Evolutionary conservation across 1,140 invertebrate species (phyloP), one percentile per base, ranked within the genome.

Genomic region (Euwallacea similis): DNA sequence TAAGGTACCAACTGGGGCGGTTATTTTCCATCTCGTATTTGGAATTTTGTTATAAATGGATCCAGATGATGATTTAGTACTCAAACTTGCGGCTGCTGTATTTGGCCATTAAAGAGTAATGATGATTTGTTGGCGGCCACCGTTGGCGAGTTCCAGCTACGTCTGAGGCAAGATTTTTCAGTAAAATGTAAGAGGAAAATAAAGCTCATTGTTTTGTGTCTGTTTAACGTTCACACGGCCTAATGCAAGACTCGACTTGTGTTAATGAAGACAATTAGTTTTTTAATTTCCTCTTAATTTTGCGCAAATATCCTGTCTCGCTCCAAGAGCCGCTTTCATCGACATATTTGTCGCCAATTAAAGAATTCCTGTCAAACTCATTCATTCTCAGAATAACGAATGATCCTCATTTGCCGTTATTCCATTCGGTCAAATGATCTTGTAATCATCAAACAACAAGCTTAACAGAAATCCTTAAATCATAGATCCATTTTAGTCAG

Each of bases 271-370:
- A 64, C 60, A 47, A 62, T 62, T 62, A 64, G 21, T 33, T 10
- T 11, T 64, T 64, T 21, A 64, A 53, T 64, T 53, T 64, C 46
- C 62, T 64, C 53, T 53, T 11, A 64, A 53, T 53, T 64, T 64
- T 53, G 62, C 62, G 62, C 46, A 50, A 64, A 64, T 64, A 64
- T 64, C 62, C 62, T 53, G 62, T 53, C 62, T 50, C 53, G 46
- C 44, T 46, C 33, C 13, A 53, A 50, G 33, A 64, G 53, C 44
- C 62, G 53, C 62, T 64, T 64, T 64, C 62, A 64, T 53, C 62
- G 15, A 42, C 62, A 8, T 53, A 53, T 53, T 64, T 64, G 62
- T 53, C 15, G 15, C 62, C 47, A 64, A 64, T 64, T 64, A 64
- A 64, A 53, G 46, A 42, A 64, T 64, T 64, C 62, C 46, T 13